phyloP scores from a whole-genome alignment of 2,888 invertebrate genomes.

The Megamerina dolium region DNA sequence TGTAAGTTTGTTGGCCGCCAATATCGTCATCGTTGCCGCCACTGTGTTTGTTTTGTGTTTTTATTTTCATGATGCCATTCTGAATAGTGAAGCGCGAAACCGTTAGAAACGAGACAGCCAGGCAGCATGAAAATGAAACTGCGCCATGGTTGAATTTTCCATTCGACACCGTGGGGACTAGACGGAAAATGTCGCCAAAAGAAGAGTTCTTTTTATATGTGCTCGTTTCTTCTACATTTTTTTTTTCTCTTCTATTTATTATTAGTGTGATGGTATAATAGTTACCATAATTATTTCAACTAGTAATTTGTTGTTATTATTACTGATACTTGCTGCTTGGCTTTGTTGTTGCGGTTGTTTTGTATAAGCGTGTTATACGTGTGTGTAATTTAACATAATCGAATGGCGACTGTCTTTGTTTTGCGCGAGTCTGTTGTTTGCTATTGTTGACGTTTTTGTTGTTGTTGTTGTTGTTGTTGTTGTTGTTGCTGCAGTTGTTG shows the following conservation, averaged over 20 bases:
- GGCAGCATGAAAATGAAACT: slow-evolving; percentile 36
- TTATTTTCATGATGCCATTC: slow-evolving; percentile 21
- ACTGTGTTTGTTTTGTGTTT: too few relatives aligned
- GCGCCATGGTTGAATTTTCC: slow-evolving; percentile 31
- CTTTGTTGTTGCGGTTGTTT: slow-evolving; percentile 6
- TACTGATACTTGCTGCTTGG: slow-evolving; percentile 12
- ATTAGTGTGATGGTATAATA: slow-evolving; percentile 16
- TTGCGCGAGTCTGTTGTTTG: slow-evolving; percentile 14
- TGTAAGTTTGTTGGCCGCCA: slow-evolving; percentile 18
- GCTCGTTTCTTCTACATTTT: too few relatives aligned
- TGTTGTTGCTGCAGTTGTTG: background rate
- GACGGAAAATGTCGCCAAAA: slow-evolving; percentile 41
- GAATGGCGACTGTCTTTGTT: slow-evolving; percentile 22
- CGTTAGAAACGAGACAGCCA: slow-evolving; percentile 30
- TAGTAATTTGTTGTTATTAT: slow-evolving; percentile 17
- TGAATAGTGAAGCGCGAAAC: slow-evolving; percentile 23
- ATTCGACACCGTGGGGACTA: slow-evolving; percentile 39
- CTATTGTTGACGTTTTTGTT: background rate
- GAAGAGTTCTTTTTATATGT: slow-evolving; percentile 24
- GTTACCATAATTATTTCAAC: slow-evolving; percentile 26
- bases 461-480: background rate
- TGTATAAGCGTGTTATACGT: background rate
- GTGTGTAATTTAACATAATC: slow-evolving; percentile 6
- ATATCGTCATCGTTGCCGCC: slow-evolving; percentile 21
- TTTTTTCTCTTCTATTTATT: too few relatives aligned